These are phyloP conservation scores for Leucoraja erinaceus DNA, from an alignment of 2,113 vertebrate genomes.

Conservation along the genomic window DNA sequence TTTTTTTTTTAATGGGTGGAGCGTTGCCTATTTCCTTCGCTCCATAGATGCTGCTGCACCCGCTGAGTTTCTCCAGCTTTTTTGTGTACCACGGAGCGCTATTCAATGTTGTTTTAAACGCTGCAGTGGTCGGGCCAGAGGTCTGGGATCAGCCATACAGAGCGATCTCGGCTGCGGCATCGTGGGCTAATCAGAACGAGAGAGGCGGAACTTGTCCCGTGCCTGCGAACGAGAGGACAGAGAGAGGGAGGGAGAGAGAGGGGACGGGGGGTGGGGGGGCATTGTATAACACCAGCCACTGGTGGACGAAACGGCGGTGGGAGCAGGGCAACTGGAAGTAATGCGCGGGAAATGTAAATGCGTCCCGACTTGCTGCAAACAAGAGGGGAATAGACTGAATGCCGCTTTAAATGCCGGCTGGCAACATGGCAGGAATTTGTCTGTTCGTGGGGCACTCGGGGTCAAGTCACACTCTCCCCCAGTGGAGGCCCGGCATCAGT, in stretches of 20 bases:
- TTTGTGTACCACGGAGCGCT: too few species aligned
- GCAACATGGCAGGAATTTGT: slow-evolving; percentile 23
- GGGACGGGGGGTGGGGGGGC: neutral
- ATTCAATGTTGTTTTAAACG: neutral
- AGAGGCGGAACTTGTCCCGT: neutral
- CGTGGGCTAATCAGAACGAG: neutral
- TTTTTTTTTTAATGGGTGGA: neutral
- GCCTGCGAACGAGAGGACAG: neutral
- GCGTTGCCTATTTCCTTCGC: too few species aligned
- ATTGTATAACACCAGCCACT: neutral
- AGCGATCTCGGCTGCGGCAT: neutral
- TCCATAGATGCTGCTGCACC: too few species aligned
- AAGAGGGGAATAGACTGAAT: neutral
- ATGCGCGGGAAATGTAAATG: slow-evolving; percentile 10
- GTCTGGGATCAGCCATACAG: neutral
- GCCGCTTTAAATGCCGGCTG: neutral
- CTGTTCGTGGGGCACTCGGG: slow-evolving; percentile 7
- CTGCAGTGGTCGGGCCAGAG: neutral
- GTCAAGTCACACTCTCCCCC: neutral
- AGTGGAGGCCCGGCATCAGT: neutral
- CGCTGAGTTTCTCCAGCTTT: too few species aligned
- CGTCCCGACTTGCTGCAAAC: neutral
- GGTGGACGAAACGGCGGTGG: neutral
- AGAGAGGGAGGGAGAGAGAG: neutral
- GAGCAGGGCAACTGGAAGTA: neutral